Evolutionary conservation across 2,888 invertebrate species (phyloP).

Genomic region (Drosophila ustulata): DNA sequence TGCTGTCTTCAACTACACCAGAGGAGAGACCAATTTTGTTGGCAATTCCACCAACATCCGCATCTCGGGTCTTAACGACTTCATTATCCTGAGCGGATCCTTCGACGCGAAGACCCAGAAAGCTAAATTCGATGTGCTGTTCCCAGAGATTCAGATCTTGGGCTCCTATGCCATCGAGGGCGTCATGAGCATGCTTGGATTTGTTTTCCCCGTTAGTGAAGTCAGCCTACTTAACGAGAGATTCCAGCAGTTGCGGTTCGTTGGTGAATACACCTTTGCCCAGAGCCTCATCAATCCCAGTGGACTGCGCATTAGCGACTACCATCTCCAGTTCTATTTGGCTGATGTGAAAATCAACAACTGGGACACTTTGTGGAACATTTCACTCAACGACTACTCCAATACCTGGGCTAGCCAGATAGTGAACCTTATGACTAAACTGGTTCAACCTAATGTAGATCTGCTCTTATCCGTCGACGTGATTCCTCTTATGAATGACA

Average conservation of each 20-base stretch:
- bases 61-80: conserved; percentile 65
- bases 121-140: conserved; percentile 64
- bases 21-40: conserved; percentile 38
- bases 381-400: conserved; percentile 63
- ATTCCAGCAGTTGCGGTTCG: conserved; percentile 61
- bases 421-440: conserved; percentile 41
- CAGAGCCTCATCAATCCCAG: conserved; percentile 33
- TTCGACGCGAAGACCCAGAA: conserved; percentile 52
- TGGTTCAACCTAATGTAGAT: conserved; percentile 57
- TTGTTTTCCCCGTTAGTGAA: conserved; percentile 41
- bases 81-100: conserved; percentile 51
- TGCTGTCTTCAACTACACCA: conserved; percentile 20
- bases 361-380: conserved; percentile 68
- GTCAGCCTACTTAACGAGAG: conserved; percentile 58
- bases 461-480: conserved; percentile 26
- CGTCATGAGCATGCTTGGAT: conserved; percentile 48
- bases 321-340: conserved; percentile 63
- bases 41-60: conserved; percentile 69
- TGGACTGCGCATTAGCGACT: conserved; percentile 62
- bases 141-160: conserved; percentile 60
- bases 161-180: conserved; percentile 62
- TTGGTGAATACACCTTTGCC: conserved; percentile 55
- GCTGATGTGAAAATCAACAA: conserved; percentile 56
- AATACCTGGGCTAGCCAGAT: conserved; percentile 52
- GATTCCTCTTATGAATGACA: conserved; percentile 49